A percentile compares a stretch with the other conserved stretches of the same genome.
These are phyloP conservation scores for Clarias macrocephalus DNA, from an alignment of 2,113 vertebrate species.

Conservation along the genomic window DNA sequence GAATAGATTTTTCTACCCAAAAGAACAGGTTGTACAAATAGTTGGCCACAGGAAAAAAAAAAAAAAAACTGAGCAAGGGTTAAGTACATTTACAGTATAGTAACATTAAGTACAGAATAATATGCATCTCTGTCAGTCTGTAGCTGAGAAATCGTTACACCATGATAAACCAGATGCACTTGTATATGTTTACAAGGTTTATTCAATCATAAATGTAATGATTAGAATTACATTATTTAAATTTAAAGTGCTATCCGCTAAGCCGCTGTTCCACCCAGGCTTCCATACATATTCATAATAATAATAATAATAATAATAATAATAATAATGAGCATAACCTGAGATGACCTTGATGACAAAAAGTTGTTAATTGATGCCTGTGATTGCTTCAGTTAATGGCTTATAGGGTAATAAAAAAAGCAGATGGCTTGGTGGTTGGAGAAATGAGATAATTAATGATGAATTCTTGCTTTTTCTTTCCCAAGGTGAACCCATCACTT, in stretches of 20 bases:
- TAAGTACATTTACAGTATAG: not conserved
- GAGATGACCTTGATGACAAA: not conserved
- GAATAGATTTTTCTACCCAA: not conserved
- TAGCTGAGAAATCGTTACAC: not conserved
- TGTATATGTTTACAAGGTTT: not conserved
- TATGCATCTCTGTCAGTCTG: not conserved
- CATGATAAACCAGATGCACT: not conserved
- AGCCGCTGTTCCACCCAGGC: too few relatives aligned
- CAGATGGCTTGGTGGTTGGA: not conserved
- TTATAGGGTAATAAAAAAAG: not conserved
- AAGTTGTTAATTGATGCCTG: not conserved
- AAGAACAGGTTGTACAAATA: not conserved
- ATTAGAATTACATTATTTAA: not conserved
- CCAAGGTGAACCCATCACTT: constrained; percentile 7
- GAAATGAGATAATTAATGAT: constrained; percentile 30
- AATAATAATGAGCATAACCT: not conserved
- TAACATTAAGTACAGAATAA: not conserved
- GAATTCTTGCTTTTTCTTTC: not conserved
- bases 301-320: not conserved
- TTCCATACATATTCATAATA: not conserved
- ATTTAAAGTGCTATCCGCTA: not conserved
- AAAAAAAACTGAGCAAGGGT: too few relatives aligned
- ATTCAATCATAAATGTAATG: not conserved
- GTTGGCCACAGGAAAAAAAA: not conserved
- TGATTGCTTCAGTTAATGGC: not conserved